These are phyloP conservation scores for Mus pahari DNA, from an alignment of 2,113 vertebrate genomes.

Conservation along the genomic window DNA sequence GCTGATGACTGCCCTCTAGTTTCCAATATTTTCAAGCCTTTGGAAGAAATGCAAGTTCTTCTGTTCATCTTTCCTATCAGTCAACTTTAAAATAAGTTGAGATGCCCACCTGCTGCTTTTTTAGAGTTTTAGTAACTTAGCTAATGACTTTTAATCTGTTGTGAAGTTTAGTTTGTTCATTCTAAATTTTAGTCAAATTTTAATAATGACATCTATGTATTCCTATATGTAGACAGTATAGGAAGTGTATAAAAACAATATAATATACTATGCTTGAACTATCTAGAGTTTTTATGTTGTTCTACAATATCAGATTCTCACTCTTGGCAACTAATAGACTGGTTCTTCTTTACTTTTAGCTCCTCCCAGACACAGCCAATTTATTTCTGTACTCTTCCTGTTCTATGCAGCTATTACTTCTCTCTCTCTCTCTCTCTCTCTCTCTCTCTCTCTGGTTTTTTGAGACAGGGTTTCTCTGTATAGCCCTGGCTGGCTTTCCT, in stretches of 20 bases:
- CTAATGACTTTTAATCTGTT: not conserved
- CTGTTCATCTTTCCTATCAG: not conserved
- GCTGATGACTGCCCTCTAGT: not conserved
- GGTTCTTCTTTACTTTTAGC: not conserved
- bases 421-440: too few species aligned
- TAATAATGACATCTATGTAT: not conserved
- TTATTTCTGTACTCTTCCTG: not conserved
- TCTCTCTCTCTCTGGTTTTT: too few species aligned
- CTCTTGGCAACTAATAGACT: not conserved
- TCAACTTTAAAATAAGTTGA: not conserved
- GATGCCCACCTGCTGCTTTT: not conserved
- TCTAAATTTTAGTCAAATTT: constrained; percentile 21
- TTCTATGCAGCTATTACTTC: not conserved
- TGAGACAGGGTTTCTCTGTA: too few species aligned
- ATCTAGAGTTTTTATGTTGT: not conserved
- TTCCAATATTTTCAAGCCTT: not conserved
- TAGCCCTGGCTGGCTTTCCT: too few species aligned
- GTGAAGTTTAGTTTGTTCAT: not conserved
- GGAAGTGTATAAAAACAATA: not conserved
- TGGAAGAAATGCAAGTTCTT: not conserved
- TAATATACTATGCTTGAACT: not conserved
- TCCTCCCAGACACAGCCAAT: not conserved
- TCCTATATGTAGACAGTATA: not conserved
- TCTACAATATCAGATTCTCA: not conserved
- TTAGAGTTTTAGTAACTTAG: not conserved